These are phyloP conservation scores for Saguinus imperator DNA, from an alignment of 2,113 vertebrate species.

Conservation along the genomic window DNA sequence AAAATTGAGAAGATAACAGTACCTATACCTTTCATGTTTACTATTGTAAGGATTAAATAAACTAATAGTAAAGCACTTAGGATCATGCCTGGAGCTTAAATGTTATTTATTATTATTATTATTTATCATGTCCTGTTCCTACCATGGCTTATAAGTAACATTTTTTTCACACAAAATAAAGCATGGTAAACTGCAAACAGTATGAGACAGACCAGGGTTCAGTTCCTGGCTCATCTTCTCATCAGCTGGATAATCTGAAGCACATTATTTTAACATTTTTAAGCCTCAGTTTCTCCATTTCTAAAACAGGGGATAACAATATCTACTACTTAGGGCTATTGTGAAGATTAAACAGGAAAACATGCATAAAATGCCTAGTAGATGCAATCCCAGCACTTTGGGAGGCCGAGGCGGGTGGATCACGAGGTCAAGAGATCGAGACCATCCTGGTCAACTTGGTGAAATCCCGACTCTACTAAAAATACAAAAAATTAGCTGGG, in stretches of 20 bases:
- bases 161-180: conserved; percentile 15
- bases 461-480: too few species aligned
- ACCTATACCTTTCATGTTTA: background rate
- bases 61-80: conserved; percentile 7
- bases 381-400: background rate
- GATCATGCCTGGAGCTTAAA: background rate
- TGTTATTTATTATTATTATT: background rate
- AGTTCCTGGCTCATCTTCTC: background rate
- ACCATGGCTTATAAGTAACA: background rate
- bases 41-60: background rate
- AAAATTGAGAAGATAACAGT: background rate
- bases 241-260: background rate
- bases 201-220: background rate
- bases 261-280: background rate
- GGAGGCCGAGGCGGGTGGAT: too few species aligned
- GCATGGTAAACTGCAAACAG: background rate
- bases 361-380: background rate
- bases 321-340: background rate
- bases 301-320: background rate
- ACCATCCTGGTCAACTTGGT: too few species aligned
- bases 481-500: too few species aligned
- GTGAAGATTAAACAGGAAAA: background rate
- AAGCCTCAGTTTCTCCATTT: background rate
- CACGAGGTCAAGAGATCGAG: too few species aligned
- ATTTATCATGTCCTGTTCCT: background rate